Base-by-base conservation (phyloP, 2,113 vertebrate genomes). In the Acanthisitta chloris region DNA sequence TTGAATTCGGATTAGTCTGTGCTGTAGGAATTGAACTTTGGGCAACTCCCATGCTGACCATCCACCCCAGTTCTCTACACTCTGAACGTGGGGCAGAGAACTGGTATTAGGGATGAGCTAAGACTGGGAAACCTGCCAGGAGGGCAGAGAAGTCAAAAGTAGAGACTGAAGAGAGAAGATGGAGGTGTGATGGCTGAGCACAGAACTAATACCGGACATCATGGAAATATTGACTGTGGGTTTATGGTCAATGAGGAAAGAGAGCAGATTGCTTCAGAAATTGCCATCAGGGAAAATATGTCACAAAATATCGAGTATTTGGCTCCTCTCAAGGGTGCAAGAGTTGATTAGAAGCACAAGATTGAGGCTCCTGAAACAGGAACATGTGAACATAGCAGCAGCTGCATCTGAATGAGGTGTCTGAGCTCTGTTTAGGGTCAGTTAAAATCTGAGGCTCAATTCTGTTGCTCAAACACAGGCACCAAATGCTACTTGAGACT, bases 11-110 rank as follows among this genome's bases (percentile, higher is more conserved):
- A 34, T 82, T 21, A 45, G 12, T 9, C 43, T 62, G 49, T 42
- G 14, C 69, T 24, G 16, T 2, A 38, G 81, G 73, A 76, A 51
- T 2, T 18, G 23, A 52, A 8, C 17, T 46, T 34, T 1, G 43
- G 55, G 0, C 1, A 16, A 3, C 7, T 49, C 21, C 46, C 18
- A 1, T 1, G 46, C 52, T 72, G 61, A 46, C 33, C 14, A 0
- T 5, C 18, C 52, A 5, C 16, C 46, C 33, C 52, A 6, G 14
- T 0, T 6, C 45, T 15, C 42, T 51, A 55, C 34, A 17, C 10
- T 7, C 40, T 23, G 70, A 46, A 28, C 4, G 4, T 0, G 11
- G 74, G 31, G 51, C 43, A 40, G 42, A 54, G 46, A 65, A 49
- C 26, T 45, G 64, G 24, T 11, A 8, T 12, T 8, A 25, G 55